Evolutionary conservation across 1,140 invertebrate species (phyloP).

Genomic region (Neuroterus valhalla): DNA sequence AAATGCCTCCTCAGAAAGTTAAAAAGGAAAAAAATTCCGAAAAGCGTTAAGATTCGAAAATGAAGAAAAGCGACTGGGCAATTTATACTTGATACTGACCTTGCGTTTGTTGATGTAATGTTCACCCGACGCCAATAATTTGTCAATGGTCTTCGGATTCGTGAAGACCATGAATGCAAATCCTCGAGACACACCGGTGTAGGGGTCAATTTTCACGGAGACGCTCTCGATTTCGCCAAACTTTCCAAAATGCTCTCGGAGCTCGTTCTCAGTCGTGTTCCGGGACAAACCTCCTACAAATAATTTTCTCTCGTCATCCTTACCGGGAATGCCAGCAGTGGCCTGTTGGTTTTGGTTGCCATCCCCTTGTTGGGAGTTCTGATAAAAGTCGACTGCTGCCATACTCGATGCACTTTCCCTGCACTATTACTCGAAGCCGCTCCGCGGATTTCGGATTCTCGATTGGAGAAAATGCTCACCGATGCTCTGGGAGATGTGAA

Average conservation of each 20-base stretch:
- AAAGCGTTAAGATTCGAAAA: neutral
- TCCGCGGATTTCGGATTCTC: slow-evolving; percentile 12
- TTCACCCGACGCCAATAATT: slow-evolving; percentile 75
- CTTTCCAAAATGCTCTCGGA: slow-evolving; percentile 79
- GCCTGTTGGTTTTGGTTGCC: slow-evolving; percentile 58
- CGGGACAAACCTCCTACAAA: slow-evolving; percentile 74
- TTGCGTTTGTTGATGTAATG: slow-evolving; percentile 81
- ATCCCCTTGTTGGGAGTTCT: slow-evolving; percentile 63
- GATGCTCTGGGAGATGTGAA: slow-evolving; percentile 15
- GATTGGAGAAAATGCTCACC: slow-evolving; percentile 34
- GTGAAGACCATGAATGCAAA: slow-evolving; percentile 84
- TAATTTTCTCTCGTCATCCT: slow-evolving; percentile 75
- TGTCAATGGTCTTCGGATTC: slow-evolving; percentile 78
- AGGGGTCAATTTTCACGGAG: slow-evolving; percentile 80
- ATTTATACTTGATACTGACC: slow-evolving; percentile 55
- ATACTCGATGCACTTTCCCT: slow-evolving; percentile 45
- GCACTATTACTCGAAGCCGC: slow-evolving; percentile 30
- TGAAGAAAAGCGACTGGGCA: neutral
- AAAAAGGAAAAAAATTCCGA: neutral
- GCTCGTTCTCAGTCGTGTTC: slow-evolving; percentile 75
- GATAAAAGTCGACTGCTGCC: slow-evolving; percentile 69
- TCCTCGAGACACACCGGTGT: slow-evolving; percentile 79
- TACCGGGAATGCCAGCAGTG: slow-evolving; percentile 74
- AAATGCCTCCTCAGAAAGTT: neutral
- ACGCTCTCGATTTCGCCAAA: slow-evolving; percentile 81